Base-by-base conservation (phyloP, 2,888 invertebrate genomes). In the Mechanitis messenoides region DNA sequence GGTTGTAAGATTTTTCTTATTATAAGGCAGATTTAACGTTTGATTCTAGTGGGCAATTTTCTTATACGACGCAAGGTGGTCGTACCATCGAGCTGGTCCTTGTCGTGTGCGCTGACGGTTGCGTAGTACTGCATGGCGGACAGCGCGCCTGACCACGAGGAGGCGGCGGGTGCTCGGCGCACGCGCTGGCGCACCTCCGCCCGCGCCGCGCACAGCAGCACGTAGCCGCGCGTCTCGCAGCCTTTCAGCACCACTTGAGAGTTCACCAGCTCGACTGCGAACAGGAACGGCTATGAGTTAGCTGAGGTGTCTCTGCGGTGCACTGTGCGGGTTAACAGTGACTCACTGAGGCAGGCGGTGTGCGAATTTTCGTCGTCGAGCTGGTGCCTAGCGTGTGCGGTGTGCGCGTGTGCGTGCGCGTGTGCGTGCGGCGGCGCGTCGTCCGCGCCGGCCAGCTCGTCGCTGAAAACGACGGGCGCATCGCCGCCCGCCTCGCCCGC, bases 81-180 rank as follows among this genome's bases (percentile, higher is more conserved):
- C 31, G 67, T 70, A 91, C 91, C 93, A 71, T 92, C 91, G 12
- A 93, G 85, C 46, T 93, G 92, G 74, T 94, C 94, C 66, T 92
- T 92, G 75, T 94, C 93, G 45, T 93, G 93, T 3, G 96, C 96
- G 79, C 95, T 95, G 56, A 99, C 98, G 7, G 99, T 99, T 11
- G 99, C 99, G 90, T 99, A 99, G 90, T 99, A 99, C 92, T 99
- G 99, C 97, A 99, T 98, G 84, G 98, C 98, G 70, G 84, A 81
- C 33, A 99, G 91, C 59, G 96, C 94, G 31, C 98, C 98, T 67
- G 96, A 94, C 98, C 99, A 99, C 0, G 98, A 97, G 0, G 96
- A 95, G 86, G 99, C 99, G 66, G 85, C 79, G 47, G 87, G 86
- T 42, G 96, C 94, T n/a, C 97, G 95, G 0, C 98, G 97, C 60